These are phyloP conservation scores for Callitettix versicolor DNA, from an alignment of 1,140 invertebrate genomes.

Conservation along the genomic window DNA sequence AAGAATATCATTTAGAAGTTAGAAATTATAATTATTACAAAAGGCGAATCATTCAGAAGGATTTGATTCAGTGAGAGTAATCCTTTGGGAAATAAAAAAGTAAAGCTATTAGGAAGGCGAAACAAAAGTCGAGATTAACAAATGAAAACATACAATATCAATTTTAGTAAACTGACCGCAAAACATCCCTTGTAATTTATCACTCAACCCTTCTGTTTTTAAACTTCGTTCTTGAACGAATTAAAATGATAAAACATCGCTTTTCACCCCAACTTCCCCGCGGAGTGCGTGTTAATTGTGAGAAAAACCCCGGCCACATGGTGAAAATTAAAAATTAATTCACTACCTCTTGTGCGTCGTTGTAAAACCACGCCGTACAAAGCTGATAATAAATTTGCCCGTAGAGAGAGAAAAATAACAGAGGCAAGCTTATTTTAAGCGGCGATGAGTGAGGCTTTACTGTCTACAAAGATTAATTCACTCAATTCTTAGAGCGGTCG, in stretches of 20 bases:
- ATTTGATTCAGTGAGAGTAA: too few species aligned
- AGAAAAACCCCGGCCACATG: conserved; percentile 11
- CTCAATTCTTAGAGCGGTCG: too few species aligned
- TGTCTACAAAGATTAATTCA: too few species aligned
- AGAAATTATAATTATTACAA: too few species aligned
- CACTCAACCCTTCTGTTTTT: neutral
- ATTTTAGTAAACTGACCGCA: conserved; percentile 8
- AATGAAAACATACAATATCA: conserved; percentile 16
- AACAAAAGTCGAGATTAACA: conserved; percentile 7
- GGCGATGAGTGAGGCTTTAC: too few species aligned
- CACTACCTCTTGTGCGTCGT: neutral
- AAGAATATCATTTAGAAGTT: too few species aligned
- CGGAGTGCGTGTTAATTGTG: conserved; percentile 7
- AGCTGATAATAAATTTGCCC: conserved; percentile 7
- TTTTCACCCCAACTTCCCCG: neutral
- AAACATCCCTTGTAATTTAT: conserved; percentile 10
- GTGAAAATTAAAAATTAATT: conserved; percentile 16
- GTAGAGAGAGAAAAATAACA: neutral
- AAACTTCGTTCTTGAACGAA: conserved; percentile 6
- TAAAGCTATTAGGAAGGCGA: neutral
- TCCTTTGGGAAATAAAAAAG: neutral
- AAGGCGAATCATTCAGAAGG: too few species aligned
- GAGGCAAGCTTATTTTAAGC: neutral
- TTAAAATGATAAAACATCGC: conserved; percentile 17
- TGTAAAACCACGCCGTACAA: neutral